Evolutionary conservation across 2,888 invertebrate species (phyloP), one percentile per base, ranked within the genome.

Genomic region (Drosophila siamana): DNA sequence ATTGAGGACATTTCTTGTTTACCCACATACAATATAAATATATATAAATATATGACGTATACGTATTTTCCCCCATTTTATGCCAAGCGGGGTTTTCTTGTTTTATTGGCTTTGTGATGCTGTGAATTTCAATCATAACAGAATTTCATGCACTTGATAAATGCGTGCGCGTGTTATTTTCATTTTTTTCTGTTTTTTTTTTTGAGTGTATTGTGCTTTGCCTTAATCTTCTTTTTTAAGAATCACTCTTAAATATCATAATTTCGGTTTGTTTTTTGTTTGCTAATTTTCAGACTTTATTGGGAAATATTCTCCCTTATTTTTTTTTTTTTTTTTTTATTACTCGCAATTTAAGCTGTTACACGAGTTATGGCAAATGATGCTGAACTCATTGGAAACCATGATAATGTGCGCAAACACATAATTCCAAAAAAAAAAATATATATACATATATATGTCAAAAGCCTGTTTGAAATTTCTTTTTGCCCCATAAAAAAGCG

Each of bases 41-140:
- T 26, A 40, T 16, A 4, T 19, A 30, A 15, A n/a, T n/a, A 24
- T 15, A n/a, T 7, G 30, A 16, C 15, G 4, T 30, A 6, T 4
- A 40, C 15, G 24, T 13, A 47, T 47, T 43, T 6, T 56, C 8
- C 24, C 3, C 1, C 4, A 40, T 51, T 51, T 56, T 51, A 62
- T 33, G 16, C n/a, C 41, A 50, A 59, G 28, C 47, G 61, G 9
- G 36, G 19, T 19, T 19, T 19, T 19, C 3, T 19, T 19, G 1
- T 50, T 59, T 59, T 65, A 55, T 66, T 59, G 40, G 26, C 48
- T 40, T 30, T 59, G 52, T 30, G 52, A 13, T 19, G 44, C 54
- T 61, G 57, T 54, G 40, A 50, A 71, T 61, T 67, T 54, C 16
- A 72, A 59, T 57, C 60, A 50, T 50, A 57, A 38, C 19, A 36